These are phyloP conservation scores for Zophobas atratus DNA, from an alignment of 1,140 invertebrate genomes.

Conservation along the genomic window DNA sequence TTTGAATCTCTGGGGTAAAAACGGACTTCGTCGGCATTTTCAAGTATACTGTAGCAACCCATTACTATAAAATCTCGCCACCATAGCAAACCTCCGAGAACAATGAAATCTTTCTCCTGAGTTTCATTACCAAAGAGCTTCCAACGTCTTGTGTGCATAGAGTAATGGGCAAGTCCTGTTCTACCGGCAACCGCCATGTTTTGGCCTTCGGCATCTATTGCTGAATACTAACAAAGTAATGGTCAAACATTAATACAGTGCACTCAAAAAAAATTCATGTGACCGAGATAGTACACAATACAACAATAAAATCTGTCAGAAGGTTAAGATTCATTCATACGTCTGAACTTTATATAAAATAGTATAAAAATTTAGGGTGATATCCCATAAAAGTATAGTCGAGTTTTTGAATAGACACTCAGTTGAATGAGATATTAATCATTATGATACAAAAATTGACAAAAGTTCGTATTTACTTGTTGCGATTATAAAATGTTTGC, in stretches of 20 bases:
- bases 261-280: not conserved
- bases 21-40: slow-evolving; percentile 92
- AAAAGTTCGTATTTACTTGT: no score
- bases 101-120: slow-evolving; percentile 97
- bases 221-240: slow-evolving; percentile 79
- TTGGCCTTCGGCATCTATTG: slow-evolving; percentile 87
- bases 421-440: no score
- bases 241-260: slow-evolving; percentile 1
- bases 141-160: slow-evolving; percentile 90
- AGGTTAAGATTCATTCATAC: no score
- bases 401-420: no score
- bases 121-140: slow-evolving; percentile 99
- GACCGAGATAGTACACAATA: no score
- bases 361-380: no score
- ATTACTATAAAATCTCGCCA: slow-evolving; percentile 86
- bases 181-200: slow-evolving; percentile 95
- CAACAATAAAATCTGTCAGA: no score
- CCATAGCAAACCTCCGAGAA: slow-evolving; percentile 96
- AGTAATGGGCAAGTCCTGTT: slow-evolving; percentile 96
- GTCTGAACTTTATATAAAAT: no score
- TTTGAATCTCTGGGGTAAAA: slow-evolving; percentile 93
- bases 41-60: slow-evolving; percentile 90
- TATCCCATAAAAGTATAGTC: no score
- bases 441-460: no score
- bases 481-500: no score